Conservation (phyloP, 2,888 invertebrate genomes). For the Epinotia nisella region DNA sequence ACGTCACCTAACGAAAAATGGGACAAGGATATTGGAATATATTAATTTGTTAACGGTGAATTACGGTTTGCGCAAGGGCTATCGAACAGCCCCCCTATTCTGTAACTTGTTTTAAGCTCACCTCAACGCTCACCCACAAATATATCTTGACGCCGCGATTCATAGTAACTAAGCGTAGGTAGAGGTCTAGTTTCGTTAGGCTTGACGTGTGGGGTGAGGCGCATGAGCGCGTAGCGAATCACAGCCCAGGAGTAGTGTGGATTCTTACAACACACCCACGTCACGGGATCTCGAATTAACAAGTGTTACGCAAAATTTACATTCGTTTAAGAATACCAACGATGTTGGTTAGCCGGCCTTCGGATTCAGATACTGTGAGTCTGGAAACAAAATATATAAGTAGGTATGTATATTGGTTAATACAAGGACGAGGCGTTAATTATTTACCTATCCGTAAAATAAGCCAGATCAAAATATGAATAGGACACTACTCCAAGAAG, state of each 20-base stretch:
- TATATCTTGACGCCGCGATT: too few relatives aligned
- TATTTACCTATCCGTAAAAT: not conserved
- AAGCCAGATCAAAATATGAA: not conserved
- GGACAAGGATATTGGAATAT: constrained; percentile 22
- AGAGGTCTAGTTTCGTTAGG: too few relatives aligned
- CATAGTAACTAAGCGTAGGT: too few relatives aligned
- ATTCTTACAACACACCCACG: constrained; percentile 60
- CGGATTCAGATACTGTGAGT: constrained; percentile 52
- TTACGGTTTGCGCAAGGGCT: constrained; percentile 70
- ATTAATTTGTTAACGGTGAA: constrained; percentile 16
- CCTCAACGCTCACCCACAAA: too few relatives aligned
- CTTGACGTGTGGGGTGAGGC: too few relatives aligned
- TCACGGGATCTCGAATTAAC: constrained; percentile 63
- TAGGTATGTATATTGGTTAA: not conserved
- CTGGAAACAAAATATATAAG: constrained; percentile 30
- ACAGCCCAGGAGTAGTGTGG: constrained; percentile 55
- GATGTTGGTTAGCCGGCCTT: constrained; percentile 58
- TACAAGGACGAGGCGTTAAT: constrained; percentile 38
- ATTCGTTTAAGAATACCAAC: constrained; percentile 56
- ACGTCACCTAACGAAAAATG: constrained; percentile 14
- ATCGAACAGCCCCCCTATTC: too few relatives aligned
- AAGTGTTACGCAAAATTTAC: constrained; percentile 67
- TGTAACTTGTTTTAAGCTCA: too few relatives aligned
- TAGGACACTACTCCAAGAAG: not conserved
- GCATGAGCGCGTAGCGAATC: too few relatives aligned